These are phyloP conservation scores for Spisula solida DNA, from an alignment of 2,888 invertebrate species.

Conservation along the genomic window DNA sequence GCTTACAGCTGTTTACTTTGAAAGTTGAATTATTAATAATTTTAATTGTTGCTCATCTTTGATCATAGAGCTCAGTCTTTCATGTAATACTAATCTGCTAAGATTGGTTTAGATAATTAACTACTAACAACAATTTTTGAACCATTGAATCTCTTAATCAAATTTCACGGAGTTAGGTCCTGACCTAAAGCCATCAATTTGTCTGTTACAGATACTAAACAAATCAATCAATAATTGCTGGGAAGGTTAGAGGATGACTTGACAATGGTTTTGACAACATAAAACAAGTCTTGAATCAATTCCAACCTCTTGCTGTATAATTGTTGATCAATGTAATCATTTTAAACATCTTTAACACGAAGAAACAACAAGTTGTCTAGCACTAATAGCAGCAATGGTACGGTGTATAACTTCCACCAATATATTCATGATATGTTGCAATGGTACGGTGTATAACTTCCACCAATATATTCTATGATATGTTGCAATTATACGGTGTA, in stretches of 20 bases:
- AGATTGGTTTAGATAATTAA: not conserved
- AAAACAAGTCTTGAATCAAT: slow-evolving; percentile 23
- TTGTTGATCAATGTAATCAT: not conserved
- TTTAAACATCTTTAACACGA: not conserved
- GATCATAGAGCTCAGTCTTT: not conserved
- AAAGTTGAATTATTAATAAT: too few species aligned
- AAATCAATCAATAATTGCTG: not conserved
- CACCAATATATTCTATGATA: not conserved
- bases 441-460: not conserved
- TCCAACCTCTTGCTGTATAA: not conserved
- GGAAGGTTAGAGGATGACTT: slow-evolving; percentile 2
- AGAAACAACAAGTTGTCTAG: too few species aligned
- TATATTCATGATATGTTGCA: not conserved
- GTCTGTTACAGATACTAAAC: not conserved
- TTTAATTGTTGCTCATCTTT: too few species aligned
- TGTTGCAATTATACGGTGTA: not conserved
- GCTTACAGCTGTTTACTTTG: too few species aligned
- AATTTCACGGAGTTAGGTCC: not conserved
- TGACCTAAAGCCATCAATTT: not conserved
- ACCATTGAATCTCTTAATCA: slow-evolving; percentile 6
- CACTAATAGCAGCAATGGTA: too few species aligned
- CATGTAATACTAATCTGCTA: not conserved
- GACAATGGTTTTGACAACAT: slow-evolving; percentile 20
- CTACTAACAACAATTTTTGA: not conserved
- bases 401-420: not conserved